Evolutionary conservation across 2,888 invertebrate genomes (phyloP), one percentile per base, ranked within the genome.

Genomic region (Agrochola macilenta): DNA sequence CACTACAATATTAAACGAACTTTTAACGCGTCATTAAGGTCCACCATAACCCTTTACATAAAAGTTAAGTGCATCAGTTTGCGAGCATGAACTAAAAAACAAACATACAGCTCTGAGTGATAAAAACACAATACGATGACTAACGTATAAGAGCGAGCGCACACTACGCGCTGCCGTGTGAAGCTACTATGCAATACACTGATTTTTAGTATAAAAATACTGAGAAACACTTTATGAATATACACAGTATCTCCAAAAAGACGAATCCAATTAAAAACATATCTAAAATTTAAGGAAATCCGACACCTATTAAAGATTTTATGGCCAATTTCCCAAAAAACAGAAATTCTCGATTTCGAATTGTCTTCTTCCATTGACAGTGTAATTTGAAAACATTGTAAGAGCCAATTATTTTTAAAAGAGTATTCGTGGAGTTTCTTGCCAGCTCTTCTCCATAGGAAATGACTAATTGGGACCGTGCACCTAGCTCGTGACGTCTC

Each of bases 41-140:
- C 73, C 30, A n/a, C 76, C 77, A 74, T 82, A 86, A 83, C 64
- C 71, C 64, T 83, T 78, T 65, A 74, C 78, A 88, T 80, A 83
- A 83, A 83, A 79, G 23, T 87, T 76, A 66, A 79, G 81, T 82
- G 81, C 81, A 87, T 76, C 80, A 83, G 85, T 88, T 85, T 84
- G 77, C 64, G 76, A 87, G 78, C 63, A 86, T 69, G 74, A 54
- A 79, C 69, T 79, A 76, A 85, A 81, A 79, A 85, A 79, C 77
- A 82, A 83, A 83, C 81, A 73, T 61, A 74, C 77, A 74, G 35
- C 69, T 65, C 66, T 69, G 49, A 60, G 76, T 76, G 80, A 82
- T 87, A 88, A 87, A 88, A 87, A 82, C 76, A 85, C 84, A 82
- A 87, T 88, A 64, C 78, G 79, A 79, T 83, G 84, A 84, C 68